These are phyloP conservation scores for Dicranocentrus wangi DNA, from an alignment of 2,888 invertebrate species.

Conservation along the genomic window DNA sequence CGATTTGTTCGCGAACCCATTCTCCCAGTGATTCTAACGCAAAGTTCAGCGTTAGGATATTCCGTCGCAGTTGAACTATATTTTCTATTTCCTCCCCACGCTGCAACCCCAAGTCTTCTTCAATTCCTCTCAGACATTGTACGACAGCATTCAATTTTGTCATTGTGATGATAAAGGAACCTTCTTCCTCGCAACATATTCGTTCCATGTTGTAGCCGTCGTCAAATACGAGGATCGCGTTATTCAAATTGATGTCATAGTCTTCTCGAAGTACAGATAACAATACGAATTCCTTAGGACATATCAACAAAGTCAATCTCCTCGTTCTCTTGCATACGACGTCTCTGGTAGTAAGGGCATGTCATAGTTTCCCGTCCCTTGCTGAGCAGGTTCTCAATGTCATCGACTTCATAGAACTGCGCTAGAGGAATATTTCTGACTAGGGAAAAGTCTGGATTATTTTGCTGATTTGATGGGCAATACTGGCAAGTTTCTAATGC, in stretches of 20 bases:
- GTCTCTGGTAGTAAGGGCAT: neutral
- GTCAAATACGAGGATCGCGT: slow-evolving; percentile 9
- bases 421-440: too few relatives aligned
- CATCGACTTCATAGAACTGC: too few relatives aligned
- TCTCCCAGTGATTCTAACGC: neutral
- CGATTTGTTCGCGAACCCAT: neutral
- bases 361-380: too few relatives aligned
- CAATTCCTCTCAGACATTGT: neutral
- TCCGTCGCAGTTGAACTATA: too few relatives aligned
- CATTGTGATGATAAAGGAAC: neutral
- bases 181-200: neutral
- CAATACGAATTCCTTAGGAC: slow-evolving; percentile 16
- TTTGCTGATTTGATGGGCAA: too few relatives aligned
- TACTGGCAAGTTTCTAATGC: too few relatives aligned
- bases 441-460: too few relatives aligned
- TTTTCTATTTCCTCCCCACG: neutral
- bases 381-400: too few relatives aligned
- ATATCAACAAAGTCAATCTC: slow-evolving; percentile 16
- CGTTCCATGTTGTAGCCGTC: slow-evolving; percentile 29
- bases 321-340: neutral
- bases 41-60: too few relatives aligned
- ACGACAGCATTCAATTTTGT: neutral
- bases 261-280: slow-evolving; percentile 6
- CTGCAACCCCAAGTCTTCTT: neutral
- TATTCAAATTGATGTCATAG: neutral